Evolutionary conservation across 2,888 invertebrate species (phyloP).

Genomic region (Nomada flava): DNA sequence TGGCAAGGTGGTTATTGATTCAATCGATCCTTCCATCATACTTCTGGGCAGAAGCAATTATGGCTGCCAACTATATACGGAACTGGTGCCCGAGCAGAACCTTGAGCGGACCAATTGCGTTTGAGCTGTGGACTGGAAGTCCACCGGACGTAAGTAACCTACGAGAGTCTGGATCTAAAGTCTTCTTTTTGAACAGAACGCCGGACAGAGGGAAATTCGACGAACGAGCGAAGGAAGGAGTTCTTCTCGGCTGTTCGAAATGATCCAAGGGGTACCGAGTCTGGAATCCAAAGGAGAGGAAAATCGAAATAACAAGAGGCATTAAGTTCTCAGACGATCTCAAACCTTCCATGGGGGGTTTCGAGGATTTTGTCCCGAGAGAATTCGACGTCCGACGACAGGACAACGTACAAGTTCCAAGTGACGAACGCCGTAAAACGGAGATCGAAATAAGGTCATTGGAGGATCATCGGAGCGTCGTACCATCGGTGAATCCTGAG

Average conservation of each 20-base stretch:
- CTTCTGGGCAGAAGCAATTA: background rate
- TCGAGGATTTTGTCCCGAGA: background rate
- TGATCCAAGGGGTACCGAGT: too few species aligned
- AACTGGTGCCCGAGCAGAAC: constrained; percentile 5
- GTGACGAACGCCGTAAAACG: background rate
- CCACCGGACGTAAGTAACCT: background rate
- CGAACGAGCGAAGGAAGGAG: background rate
- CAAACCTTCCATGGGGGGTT: background rate
- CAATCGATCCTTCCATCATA: background rate
- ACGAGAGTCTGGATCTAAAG: background rate
- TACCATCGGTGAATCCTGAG: background rate
- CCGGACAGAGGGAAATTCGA: constrained; percentile 5
- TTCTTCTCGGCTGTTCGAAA: background rate
- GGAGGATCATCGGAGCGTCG: background rate
- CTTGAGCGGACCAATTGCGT: background rate
- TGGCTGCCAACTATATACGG: background rate
- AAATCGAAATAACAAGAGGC: background rate
- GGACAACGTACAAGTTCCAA: background rate
- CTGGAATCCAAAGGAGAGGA: constrained; percentile 4
- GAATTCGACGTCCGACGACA: background rate
- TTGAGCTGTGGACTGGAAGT: background rate
- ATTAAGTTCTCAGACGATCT: background rate
- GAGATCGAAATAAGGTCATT: background rate
- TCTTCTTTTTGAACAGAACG: background rate
- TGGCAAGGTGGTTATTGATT: background rate